Conservation (phyloP, 2,113 vertebrate species). For the Leptocoma aspasia region DNA sequence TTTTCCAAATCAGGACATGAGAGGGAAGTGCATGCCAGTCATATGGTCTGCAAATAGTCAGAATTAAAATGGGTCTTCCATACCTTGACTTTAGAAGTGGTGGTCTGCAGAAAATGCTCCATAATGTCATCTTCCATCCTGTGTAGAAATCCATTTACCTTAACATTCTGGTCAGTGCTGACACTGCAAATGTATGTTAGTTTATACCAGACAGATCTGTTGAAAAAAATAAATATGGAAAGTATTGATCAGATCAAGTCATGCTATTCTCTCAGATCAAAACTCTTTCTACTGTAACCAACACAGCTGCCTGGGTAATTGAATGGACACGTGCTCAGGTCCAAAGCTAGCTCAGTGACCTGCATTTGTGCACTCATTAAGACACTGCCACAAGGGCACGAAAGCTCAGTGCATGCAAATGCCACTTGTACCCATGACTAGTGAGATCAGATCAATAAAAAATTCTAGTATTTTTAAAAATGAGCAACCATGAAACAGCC, state of each 20-base stretch:
- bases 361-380: not conserved
- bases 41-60: not conserved
- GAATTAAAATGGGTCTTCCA: not conserved
- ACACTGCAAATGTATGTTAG: not conserved
- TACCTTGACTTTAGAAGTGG: slow-evolving; percentile 28
- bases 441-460: not conserved
- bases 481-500: not conserved
- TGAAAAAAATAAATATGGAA: not conserved
- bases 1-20: not conserved
- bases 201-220: slow-evolving; percentile 32
- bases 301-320: not conserved
- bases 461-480: not conserved
- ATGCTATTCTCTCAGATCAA: not conserved
- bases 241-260: not conserved
- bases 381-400: not conserved
- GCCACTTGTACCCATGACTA: not conserved
- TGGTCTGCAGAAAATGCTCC: not conserved
- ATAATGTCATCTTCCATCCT: not conserved
- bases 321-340: not conserved
- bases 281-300: not conserved
- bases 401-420: not conserved
- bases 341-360: not conserved
- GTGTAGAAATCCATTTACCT: not conserved
- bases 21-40: not conserved
- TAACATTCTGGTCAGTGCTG: not conserved